phyloP scores from a whole-genome alignment of 2,888 invertebrate genomes.

The Zygothrica quintamaculata region DNA sequence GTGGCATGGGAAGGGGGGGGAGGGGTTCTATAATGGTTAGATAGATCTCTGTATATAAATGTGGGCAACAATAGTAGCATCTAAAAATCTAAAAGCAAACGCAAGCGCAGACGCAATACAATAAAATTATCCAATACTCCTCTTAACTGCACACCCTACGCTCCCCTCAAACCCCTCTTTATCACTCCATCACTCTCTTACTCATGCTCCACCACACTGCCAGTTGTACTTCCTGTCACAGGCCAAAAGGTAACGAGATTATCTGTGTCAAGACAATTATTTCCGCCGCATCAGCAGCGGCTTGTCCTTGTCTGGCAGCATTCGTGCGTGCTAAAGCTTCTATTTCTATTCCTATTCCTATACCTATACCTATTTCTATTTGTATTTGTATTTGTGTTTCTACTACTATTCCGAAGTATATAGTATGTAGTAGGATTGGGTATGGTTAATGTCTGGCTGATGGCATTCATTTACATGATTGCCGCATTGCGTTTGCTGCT shows the following conservation, averaged over 20 bases:
- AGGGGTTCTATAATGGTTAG: too few relatives aligned
- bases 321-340: constrained; percentile 60
- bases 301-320: constrained; percentile 59
- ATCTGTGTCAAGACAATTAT: constrained; percentile 82
- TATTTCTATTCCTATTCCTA: constrained; percentile 6
- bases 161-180: constrained; percentile 3
- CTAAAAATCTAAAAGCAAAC: too few relatives aligned
- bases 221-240: constrained; percentile 5
- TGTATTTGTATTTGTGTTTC: constrained; percentile 3
- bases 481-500: constrained; percentile 79
- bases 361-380: neutral
- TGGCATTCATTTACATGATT: constrained; percentile 80
- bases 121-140: too few relatives aligned
- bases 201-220: neutral
- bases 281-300: constrained; percentile 76
- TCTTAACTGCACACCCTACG: too few relatives aligned
- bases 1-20: too few relatives aligned
- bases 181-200: neutral
- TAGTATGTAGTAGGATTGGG: constrained; percentile 11
- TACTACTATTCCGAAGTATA: constrained; percentile 22
- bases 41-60: constrained; percentile 20
- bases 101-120: constrained; percentile 18
- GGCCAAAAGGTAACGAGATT: constrained; percentile 79
- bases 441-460: constrained; percentile 52
- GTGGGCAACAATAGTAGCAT: neutral